A percentile compares a stretch with the other conserved stretches of the same genome.
Conservation (phyloP, 2,888 invertebrate species). For the Protonemura montana region DNA sequence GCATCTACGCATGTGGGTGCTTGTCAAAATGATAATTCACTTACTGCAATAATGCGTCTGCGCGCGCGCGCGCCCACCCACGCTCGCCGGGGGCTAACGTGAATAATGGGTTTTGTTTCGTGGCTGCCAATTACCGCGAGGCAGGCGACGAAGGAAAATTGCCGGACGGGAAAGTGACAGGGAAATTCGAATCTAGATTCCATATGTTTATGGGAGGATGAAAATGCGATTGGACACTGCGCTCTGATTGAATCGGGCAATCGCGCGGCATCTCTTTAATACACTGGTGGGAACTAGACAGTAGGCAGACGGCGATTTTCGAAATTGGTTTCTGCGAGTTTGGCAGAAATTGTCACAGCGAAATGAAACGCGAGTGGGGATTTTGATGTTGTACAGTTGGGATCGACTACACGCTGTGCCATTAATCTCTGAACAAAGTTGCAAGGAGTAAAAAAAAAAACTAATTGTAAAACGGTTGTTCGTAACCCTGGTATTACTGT, state of each 20-base stretch:
- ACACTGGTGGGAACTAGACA: not conserved
- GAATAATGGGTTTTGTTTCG: not conserved
- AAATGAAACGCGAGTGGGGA: not conserved
- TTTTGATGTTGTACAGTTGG: not conserved
- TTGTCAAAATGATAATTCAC: conserved; percentile 7
- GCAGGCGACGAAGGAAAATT: not conserved
- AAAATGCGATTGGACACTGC: not conserved
- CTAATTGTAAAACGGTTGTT: too few species aligned
- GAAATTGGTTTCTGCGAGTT: not conserved
- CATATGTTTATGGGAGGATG: not conserved
- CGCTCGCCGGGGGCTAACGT: not conserved
- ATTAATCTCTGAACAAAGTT: too few species aligned
- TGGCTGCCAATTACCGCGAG: not conserved
- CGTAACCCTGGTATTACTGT: too few species aligned
- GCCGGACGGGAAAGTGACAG: not conserved
- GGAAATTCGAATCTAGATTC: not conserved
- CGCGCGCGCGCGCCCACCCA: not conserved
- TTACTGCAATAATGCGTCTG: not conserved
- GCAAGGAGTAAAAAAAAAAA: too few species aligned
- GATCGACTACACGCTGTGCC: not conserved
- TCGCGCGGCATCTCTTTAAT: not conserved
- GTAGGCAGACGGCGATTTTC: not conserved
- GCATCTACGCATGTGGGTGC: not conserved
- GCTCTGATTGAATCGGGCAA: not conserved
- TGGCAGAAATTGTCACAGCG: not conserved